Conservation (phyloP, 2,888 invertebrate genomes). For the Papilio elwesi region DNA sequence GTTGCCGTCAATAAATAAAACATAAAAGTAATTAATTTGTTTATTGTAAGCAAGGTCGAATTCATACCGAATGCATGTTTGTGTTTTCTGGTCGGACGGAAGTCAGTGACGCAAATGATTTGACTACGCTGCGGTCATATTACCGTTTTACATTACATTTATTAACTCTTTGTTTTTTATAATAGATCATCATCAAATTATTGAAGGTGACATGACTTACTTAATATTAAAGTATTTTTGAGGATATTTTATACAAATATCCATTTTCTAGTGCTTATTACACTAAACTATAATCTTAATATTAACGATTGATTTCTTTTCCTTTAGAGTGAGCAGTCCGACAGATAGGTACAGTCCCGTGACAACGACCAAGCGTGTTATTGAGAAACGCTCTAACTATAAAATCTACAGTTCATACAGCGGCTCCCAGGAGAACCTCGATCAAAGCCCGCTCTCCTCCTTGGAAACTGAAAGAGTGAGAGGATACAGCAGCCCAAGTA, state of each 20-base stretch:
- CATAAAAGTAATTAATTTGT: constrained; percentile 31
- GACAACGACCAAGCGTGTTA: constrained; percentile 73
- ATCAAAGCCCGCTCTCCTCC: constrained; percentile 72
- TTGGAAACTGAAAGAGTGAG: constrained; percentile 69
- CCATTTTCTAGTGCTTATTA: background rate
- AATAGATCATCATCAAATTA: background rate
- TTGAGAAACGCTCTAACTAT: constrained; percentile 78
- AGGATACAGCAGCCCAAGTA: constrained; percentile 77
- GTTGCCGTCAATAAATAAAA: constrained; percentile 26
- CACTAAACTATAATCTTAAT: background rate
- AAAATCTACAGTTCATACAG: constrained; percentile 77
- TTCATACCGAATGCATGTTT: background rate
- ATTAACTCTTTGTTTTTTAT: background rate
- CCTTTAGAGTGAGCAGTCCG: constrained; percentile 71
- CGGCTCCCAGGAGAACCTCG: constrained; percentile 77
- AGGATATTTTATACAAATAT: no score
- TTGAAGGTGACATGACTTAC: no score
- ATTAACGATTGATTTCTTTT: background rate
- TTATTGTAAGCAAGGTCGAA: constrained; percentile 10
- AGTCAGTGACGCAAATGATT: constrained; percentile 43
- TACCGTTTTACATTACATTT: background rate
- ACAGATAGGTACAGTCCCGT: constrained; percentile 76
- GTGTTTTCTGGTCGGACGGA: constrained; percentile 19
- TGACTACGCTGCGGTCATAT: constrained; percentile 38
- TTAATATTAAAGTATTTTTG: no score